These are phyloP conservation scores for Buathra laborator DNA, from an alignment of 2,888 invertebrate genomes.

Conservation along the genomic window DNA sequence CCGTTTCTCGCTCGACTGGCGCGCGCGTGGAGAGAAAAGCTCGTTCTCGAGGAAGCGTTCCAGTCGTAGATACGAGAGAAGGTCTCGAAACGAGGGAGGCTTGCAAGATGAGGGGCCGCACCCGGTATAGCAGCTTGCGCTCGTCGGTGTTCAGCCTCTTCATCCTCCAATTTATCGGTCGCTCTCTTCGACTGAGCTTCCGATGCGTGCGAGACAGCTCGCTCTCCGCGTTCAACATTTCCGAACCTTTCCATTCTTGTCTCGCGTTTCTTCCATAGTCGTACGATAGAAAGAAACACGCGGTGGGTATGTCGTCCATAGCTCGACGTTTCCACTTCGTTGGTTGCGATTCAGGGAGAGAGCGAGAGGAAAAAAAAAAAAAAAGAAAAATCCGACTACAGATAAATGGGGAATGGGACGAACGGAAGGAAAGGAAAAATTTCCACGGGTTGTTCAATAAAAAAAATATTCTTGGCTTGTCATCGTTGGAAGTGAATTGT, in stretches of 20 bases:
- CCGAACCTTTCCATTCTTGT: slow-evolving; percentile 41
- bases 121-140: not conserved
- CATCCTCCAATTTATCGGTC: slow-evolving; percentile 44
- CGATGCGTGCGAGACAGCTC: slow-evolving; percentile 46
- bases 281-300: slow-evolving; percentile 6
- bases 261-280: slow-evolving; percentile 35
- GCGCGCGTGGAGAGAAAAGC: slow-evolving; percentile 26
- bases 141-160: slow-evolving; percentile 22
- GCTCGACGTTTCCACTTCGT: slow-evolving; percentile 52
- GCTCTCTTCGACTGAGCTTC: not conserved
- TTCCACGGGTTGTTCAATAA: slow-evolving; percentile 2
- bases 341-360: slow-evolving; percentile 39
- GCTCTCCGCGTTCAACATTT: slow-evolving; percentile 24
- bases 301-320: not conserved
- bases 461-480: slow-evolving; percentile 23
- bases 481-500: not conserved
- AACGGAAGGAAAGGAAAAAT: slow-evolving; percentile 9
- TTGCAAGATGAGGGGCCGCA: slow-evolving; percentile 1
- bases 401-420: slow-evolving; percentile 21
- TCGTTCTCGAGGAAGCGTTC: slow-evolving; percentile 15
- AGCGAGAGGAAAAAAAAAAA: slow-evolving; percentile 4
- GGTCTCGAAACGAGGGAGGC: not conserved
- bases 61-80: not conserved
- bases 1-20: slow-evolving; percentile 7
- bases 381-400: slow-evolving; percentile 23